These are phyloP conservation scores for Girardia tigrina DNA, from an alignment of 2,888 invertebrate genomes.

Conservation along the genomic window DNA sequence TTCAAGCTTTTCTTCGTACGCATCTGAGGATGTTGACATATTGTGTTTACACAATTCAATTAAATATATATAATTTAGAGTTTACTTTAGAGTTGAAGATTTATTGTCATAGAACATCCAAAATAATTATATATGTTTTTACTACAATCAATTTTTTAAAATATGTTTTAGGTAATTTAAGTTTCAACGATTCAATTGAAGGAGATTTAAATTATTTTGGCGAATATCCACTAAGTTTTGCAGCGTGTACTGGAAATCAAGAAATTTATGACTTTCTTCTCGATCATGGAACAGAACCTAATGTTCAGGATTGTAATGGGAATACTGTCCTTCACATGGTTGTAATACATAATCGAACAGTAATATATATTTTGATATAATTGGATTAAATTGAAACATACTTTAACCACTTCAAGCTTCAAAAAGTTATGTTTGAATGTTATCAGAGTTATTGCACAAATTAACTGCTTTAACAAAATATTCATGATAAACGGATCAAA, in stretches of 20 bases:
- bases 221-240: conserved; percentile 90
- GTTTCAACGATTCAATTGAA: background rate
- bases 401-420: too few species aligned
- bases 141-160: background rate
- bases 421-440: too few species aligned
- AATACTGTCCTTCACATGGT: conserved; percentile 98
- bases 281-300: conserved; percentile 81
- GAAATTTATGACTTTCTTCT: conserved; percentile 85
- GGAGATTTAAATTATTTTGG: conserved; percentile 81
- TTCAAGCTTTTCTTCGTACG: background rate
- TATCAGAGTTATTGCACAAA: too few species aligned
- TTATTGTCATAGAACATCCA: background rate
- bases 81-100: background rate
- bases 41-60: background rate
- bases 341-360: conserved; percentile 87
- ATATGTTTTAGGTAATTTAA: background rate
- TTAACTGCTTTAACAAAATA: too few species aligned
- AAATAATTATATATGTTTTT: background rate
- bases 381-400: too few species aligned
- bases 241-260: conserved; percentile 88
- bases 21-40: background rate
- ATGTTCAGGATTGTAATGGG: conserved; percentile 85
- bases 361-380: conserved; percentile 50
- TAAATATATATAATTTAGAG: background rate
- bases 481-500: too few species aligned